phyloP scores from a whole-genome alignment of 2,888 invertebrate species.

The Philonicus albiceps region DNA sequence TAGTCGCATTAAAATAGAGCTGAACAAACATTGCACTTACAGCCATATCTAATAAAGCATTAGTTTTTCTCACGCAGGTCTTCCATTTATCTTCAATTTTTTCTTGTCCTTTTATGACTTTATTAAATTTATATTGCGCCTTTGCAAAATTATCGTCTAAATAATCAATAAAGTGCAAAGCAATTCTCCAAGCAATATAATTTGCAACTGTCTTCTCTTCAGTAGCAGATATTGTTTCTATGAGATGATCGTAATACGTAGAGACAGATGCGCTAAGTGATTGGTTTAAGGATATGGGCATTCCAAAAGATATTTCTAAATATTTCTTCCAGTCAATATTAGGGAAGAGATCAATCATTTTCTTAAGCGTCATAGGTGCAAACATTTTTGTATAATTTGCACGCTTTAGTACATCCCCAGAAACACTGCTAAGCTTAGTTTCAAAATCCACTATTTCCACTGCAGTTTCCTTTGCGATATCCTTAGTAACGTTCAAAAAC shows the following conservation, averaged over 20 bases:
- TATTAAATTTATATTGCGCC: slow-evolving; percentile 61
- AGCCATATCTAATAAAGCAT: slow-evolving; percentile 79
- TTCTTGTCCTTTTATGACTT: slow-evolving; percentile 84
- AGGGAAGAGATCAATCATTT: background rate
- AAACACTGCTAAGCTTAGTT: background rate
- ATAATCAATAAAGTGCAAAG: slow-evolving; percentile 45
- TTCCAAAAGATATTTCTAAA: background rate
- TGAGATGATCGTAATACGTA: slow-evolving; percentile 45
- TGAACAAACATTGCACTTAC: slow-evolving; percentile 77
- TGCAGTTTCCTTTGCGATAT: background rate
- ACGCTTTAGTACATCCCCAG: background rate
- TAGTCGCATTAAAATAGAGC: slow-evolving; percentile 67
- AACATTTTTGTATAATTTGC: background rate
- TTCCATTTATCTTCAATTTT: slow-evolving; percentile 86
- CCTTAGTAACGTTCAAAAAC: background rate
- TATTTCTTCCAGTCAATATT: background rate
- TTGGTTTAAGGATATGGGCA: background rate
- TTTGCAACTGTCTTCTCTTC: background rate
- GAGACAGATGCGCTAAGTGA: slow-evolving; percentile 43
- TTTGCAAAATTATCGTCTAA: slow-evolving; percentile 49
- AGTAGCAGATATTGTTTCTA: background rate
- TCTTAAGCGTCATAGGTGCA: background rate
- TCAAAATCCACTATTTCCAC: slow-evolving; percentile 15
- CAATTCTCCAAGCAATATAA: slow-evolving; percentile 48
- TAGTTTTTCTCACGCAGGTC: slow-evolving; percentile 86